Evolutionary conservation across 1,140 invertebrate species (phyloP).

Genomic region (Tribolium madens): DNA sequence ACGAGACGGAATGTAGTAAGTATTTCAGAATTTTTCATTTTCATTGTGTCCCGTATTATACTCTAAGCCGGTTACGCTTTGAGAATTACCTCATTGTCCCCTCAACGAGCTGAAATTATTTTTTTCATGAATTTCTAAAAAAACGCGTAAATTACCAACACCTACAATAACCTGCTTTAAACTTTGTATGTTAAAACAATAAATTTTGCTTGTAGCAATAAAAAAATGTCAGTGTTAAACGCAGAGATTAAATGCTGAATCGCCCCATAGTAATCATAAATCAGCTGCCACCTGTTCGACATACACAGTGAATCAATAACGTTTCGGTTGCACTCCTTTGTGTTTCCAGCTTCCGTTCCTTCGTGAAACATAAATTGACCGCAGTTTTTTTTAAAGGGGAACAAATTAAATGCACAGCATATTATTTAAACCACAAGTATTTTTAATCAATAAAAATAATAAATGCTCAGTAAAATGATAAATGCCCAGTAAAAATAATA

Average conservation of each 20-base stretch:
- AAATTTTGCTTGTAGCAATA: too few relatives aligned
- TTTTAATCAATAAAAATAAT: too few relatives aligned
- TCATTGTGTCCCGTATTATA: background rate
- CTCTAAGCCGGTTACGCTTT: background rate
- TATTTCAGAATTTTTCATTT: conserved; percentile 64
- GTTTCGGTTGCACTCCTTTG: background rate
- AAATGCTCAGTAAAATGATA: too few relatives aligned
- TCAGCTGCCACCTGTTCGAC: background rate
- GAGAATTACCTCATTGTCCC: background rate
- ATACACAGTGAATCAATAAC: background rate
- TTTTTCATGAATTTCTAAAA: too few relatives aligned
- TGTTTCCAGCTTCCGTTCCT: background rate
- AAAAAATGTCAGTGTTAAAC: background rate
- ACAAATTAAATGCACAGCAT: too few relatives aligned
- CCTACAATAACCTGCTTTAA: too few relatives aligned
- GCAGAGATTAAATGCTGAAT: background rate
- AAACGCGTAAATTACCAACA: too few relatives aligned
- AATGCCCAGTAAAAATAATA: too few relatives aligned
- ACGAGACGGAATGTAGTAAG: conserved; percentile 95
- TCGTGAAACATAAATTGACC: background rate
- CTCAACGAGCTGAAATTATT: too few relatives aligned
- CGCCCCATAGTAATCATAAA: background rate
- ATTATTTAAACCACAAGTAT: too few relatives aligned
- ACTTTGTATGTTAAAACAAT: too few relatives aligned
- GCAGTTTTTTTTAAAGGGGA: background rate